Percentiles rank a stretch among this genome's conserved stretches.
Conservation (phyloP, 1,140 invertebrate species). For the Lasaia peninsularis region DNA sequence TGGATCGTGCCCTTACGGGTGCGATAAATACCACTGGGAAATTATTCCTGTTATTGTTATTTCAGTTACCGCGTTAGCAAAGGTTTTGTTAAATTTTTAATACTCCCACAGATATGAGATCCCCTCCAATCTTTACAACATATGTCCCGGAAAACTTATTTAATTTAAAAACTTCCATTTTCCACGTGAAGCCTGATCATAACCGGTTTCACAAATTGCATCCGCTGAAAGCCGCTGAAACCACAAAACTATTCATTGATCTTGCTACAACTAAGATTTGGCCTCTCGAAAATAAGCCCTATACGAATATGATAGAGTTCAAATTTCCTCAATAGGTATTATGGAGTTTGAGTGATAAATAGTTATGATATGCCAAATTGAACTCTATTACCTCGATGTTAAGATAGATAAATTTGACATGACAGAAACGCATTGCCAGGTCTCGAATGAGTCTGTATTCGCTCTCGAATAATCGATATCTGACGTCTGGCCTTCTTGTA, state of each 20-base stretch:
- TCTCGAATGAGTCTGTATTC: constrained; percentile 58
- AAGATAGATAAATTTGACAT: constrained; percentile 46
- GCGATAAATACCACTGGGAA: too few species aligned
- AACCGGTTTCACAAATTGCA: constrained; percentile 31
- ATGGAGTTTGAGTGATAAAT: constrained; percentile 44
- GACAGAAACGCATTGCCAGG: constrained; percentile 55
- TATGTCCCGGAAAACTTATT: constrained; percentile 2
- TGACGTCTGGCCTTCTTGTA: constrained; percentile 65
- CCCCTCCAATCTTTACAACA: background rate
- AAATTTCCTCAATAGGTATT: constrained; percentile 24
- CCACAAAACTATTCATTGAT: constrained; percentile 36
- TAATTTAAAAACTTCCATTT: constrained; percentile 12
- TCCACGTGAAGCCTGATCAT: constrained; percentile 17
- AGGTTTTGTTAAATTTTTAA: too few species aligned
- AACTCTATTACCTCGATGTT: constrained; percentile 35
- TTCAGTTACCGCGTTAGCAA: too few species aligned
- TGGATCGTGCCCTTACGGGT: too few species aligned
- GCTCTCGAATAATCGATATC: constrained; percentile 74
- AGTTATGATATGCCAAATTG: constrained; percentile 33
- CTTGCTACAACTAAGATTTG: background rate
- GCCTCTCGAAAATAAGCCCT: constrained; percentile 14
- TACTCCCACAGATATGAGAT: background rate
- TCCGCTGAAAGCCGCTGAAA: constrained; percentile 36
- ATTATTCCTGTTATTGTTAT: too few species aligned
- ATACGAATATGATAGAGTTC: background rate